These are phyloP conservation scores for Moxostoma hubbsi DNA, from an alignment of 2,797 vertebrate species.

Conservation along the genomic window DNA sequence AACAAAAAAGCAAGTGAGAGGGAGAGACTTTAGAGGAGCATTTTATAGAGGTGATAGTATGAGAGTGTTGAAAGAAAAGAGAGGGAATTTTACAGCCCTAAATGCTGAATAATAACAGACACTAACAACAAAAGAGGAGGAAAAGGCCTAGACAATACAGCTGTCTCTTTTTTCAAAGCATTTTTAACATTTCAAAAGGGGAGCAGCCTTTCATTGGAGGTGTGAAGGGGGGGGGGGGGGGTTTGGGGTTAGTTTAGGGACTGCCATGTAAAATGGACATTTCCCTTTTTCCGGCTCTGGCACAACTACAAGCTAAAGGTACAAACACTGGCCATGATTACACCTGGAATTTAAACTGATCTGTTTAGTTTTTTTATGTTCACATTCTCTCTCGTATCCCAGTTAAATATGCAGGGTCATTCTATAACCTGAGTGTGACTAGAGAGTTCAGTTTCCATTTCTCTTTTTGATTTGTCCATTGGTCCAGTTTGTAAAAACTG, in stretches of 20 bases:
- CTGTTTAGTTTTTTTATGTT: no score
- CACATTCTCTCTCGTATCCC: no score
- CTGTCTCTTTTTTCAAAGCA: constrained; percentile 53
- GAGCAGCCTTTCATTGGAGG: constrained; percentile 46
- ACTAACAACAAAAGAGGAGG: constrained; percentile 68
- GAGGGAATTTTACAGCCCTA: constrained; percentile 63
- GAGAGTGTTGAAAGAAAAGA: constrained; percentile 62
- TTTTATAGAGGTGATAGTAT: constrained; percentile 73
- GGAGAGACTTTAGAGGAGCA: constrained; percentile 60
- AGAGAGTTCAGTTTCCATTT: no score
- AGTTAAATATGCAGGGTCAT: no score
- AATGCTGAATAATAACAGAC: constrained; percentile 68
- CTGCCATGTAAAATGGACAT: constrained; percentile 7
- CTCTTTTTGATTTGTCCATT: no score
- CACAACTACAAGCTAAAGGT: not conserved
- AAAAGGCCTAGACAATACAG: constrained; percentile 54
- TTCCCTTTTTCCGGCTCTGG: constrained; percentile 14
- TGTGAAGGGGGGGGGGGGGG: constrained; percentile 41
- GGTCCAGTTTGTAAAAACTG: no score
- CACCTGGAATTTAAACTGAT: no score
- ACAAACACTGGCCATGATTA: not conserved
- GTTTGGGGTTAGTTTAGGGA: not conserved
- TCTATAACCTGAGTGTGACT: no score
- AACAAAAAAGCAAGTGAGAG: constrained; percentile 36
- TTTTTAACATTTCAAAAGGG: constrained; percentile 39